Evolutionary conservation across 2,888 invertebrate genomes (phyloP).

Genomic region (Parnassius orleans): DNA sequence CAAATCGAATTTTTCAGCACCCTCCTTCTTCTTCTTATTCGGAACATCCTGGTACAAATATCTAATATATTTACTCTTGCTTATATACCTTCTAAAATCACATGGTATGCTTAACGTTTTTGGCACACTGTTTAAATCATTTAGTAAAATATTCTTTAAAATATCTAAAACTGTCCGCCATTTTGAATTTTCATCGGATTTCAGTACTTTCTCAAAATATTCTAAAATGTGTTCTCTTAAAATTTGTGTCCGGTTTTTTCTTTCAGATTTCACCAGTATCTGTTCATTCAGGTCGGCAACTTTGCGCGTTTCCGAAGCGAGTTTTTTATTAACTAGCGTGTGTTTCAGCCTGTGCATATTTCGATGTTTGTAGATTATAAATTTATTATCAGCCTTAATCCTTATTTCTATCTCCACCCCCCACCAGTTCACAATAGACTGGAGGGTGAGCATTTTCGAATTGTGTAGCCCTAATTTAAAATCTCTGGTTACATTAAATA

Average conservation of each 20-base stretch:
- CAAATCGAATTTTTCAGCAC: slow-evolving; percentile 43
- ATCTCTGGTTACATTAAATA: slow-evolving; percentile 45
- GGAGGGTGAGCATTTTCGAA: slow-evolving; percentile 30
- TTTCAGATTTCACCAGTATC: slow-evolving; percentile 5
- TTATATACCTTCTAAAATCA: slow-evolving; percentile 33
- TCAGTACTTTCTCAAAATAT: neutral
- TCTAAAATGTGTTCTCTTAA: neutral
- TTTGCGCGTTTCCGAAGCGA: slow-evolving; percentile 5
- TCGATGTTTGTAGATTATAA: slow-evolving; percentile 35
- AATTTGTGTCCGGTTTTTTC: neutral
- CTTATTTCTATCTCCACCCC: slow-evolving; percentile 37
- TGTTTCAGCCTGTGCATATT: slow-evolving; percentile 42
- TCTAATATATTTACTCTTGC: slow-evolving; percentile 48
- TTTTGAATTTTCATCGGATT: neutral
- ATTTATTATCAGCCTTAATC: slow-evolving; percentile 23
- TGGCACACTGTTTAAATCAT: slow-evolving; percentile 7
- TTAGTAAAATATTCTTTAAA: slow-evolving; percentile 1
- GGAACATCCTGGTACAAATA: slow-evolving; percentile 44
- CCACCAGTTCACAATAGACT: slow-evolving; percentile 48
- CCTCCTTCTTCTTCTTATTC: neutral
- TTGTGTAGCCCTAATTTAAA: slow-evolving; percentile 36
- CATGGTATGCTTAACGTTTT: neutral
- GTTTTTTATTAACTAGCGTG: slow-evolving; percentile 42
- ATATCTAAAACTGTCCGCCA: slow-evolving; percentile 1
- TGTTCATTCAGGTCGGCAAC: neutral